Evolutionary conservation across 2,888 invertebrate species (phyloP), one percentile per base, ranked within the genome.

Genomic region (Megastigmus dorsalis): DNA sequence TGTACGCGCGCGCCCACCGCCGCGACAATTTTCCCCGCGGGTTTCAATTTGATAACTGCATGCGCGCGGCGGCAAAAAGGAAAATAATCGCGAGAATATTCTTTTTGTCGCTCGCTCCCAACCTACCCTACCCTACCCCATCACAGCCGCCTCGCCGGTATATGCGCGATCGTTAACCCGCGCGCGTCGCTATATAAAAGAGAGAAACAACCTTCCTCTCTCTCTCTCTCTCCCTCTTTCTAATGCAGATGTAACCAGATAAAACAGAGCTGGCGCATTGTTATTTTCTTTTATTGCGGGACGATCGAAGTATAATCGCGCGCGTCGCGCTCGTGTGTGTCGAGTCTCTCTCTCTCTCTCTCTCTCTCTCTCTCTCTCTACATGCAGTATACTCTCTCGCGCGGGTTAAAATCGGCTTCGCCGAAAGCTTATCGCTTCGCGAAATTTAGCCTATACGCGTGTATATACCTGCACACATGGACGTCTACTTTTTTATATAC

Each of bases 361-460:
- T n/a, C n/a, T n/a, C n/a, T n/a, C n/a, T n/a, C n/a, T n/a, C n/a
- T n/a, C n/a, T n/a, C n/a, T n/a, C n/a, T n/a, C n/a, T n/a, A n/a
- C n/a, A n/a, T n/a, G n/a, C n/a, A 69, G 65, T 63, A 73, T 73
- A 73, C 73, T 76, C 72, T n/a, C 15, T n/a, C 15, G 36, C 41
- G 26, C 28, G 52, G 36, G 20, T 23, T 48, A 18, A 66, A 66
- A 79, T 79, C 79, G 80, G 78, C 79, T 81, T 82, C 79, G 79
- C 72, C 80, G 81, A 79, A 79, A 78, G 79, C 77, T 81, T 79
- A 80, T 82, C 82, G 80, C 79, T 79, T 80, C 77, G 79, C 82
- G 83, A 83, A 83, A 84, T 83, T 82, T 78, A 62, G 80, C 78
- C 80, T 79, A 80, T 79, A 79, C 79, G 78, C 75, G 76, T 72